Evolutionary conservation across 2,113 vertebrate genomes (phyloP).

Genomic region (Coracopsis vasa): DNA sequence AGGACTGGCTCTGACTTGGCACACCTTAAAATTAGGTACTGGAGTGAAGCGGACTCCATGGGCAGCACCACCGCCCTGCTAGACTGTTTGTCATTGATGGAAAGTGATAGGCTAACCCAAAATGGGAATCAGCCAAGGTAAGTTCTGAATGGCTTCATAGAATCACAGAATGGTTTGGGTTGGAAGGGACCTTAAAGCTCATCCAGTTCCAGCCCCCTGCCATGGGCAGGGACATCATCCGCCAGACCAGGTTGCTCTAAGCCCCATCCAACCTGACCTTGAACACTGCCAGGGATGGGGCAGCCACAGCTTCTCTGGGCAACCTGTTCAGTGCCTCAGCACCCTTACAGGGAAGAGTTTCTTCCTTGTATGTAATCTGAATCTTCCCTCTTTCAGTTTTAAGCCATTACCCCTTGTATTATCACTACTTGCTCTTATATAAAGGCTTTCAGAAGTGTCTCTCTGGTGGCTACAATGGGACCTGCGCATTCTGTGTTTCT

Average conservation of each 20-base stretch:
- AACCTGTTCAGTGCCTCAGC: neutral
- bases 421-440: neutral
- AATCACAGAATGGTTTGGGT: neutral
- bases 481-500: neutral
- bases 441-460: neutral
- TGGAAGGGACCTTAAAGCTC: neutral
- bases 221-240: neutral
- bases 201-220: neutral
- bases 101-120: neutral
- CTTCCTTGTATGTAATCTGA: neutral
- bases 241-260: neutral
- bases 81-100: fast-evolving
- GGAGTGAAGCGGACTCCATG: neutral
- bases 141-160: neutral
- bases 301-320: neutral
- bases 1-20: neutral
- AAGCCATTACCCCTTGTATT: neutral
- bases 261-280: neutral
- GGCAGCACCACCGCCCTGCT: neutral
- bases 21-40: neutral
- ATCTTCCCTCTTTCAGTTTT: neutral
- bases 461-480: neutral
- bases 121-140: neutral
- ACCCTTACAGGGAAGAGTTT: neutral
- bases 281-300: neutral